phyloP scores from a whole-genome alignment of 2,797 vertebrate genomes.

The Mareca penelope region DNA sequence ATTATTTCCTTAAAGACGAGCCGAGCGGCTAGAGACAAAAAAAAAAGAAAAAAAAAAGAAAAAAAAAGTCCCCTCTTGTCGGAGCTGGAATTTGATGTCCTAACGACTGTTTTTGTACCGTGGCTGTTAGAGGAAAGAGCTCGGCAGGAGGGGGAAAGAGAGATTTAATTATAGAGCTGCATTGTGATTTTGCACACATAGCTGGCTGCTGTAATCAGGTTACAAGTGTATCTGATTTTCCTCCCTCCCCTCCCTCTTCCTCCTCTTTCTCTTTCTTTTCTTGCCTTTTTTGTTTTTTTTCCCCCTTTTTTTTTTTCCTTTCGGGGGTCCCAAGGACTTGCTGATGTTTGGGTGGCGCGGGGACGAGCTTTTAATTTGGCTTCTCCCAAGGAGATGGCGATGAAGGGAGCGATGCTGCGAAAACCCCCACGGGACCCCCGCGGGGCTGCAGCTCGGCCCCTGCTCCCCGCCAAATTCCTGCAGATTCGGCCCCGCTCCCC shows the following conservation, averaged over 20 bases:
- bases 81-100: constrained; percentile 71
- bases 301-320: neutral
- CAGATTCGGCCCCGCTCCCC: neutral
- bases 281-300: neutral
- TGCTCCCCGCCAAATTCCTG: neutral
- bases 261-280: constrained; percentile 3
- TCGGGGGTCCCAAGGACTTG: neutral
- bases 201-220: constrained; percentile 66
- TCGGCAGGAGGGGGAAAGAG: constrained; percentile 65
- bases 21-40: constrained; percentile 13
- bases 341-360: constrained; percentile 29
- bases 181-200: constrained; percentile 67
- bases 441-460: rapidly evolving
- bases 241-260: constrained; percentile 52
- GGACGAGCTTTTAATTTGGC: constrained; percentile 10
- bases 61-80: constrained; percentile 29
- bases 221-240: constrained; percentile 69
- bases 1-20: constrained; percentile 62
- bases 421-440: neutral
- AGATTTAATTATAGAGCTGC: constrained; percentile 73
- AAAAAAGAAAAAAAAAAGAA: neutral
- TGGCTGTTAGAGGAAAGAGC: constrained; percentile 67
- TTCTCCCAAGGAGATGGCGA: neutral
- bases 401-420: neutral
- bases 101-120: constrained; percentile 69